These are phyloP conservation scores for Archips xylosteana DNA, from an alignment of 2,888 invertebrate species.

Conservation along the genomic window DNA sequence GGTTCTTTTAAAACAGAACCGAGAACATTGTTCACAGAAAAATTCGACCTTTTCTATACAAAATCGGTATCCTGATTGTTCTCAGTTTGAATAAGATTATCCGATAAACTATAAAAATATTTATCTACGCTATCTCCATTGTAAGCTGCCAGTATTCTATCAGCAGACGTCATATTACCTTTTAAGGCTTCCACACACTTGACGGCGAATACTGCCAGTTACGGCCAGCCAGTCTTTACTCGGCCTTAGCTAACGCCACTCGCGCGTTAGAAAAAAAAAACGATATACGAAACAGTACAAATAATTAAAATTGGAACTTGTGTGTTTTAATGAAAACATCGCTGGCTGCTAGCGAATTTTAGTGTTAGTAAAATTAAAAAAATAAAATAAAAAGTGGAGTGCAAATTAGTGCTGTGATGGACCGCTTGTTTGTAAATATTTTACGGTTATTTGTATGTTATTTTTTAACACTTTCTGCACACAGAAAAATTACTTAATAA, in stretches of 20 bases:
- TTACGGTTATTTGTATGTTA: slow-evolving; percentile 19
- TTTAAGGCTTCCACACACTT: slow-evolving; percentile 51
- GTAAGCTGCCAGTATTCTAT: slow-evolving; percentile 23
- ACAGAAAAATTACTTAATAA: slow-evolving; percentile 28
- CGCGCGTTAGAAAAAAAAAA: slow-evolving; percentile 55
- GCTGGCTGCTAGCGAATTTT: slow-evolving; percentile 4
- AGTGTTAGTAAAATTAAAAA: slow-evolving; percentile 9
- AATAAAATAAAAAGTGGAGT: slow-evolving; percentile 15
- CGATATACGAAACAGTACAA: slow-evolving; percentile 21
- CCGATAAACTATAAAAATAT: slow-evolving; percentile 30
- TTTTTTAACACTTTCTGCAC: slow-evolving; percentile 24
- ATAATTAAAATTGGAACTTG: slow-evolving; percentile 34
- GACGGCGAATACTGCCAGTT: slow-evolving; percentile 13
- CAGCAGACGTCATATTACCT: slow-evolving; percentile 44
- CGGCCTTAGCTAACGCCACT: slow-evolving; percentile 59
- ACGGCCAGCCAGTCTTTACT: slow-evolving; percentile 64
- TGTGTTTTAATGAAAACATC: neutral
- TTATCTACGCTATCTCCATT: slow-evolving; percentile 36
- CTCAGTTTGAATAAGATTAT: slow-evolving; percentile 20
- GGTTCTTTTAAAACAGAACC: neutral
- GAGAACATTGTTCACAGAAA: neutral
- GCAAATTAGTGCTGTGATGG: slow-evolving; percentile 35
- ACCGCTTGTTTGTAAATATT: slow-evolving; percentile 23
- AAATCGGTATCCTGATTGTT: slow-evolving; percentile 3
- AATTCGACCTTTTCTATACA: slow-evolving; percentile 4